Evolutionary conservation across 2,113 vertebrate species (phyloP).

Genomic region (Crocuta crocuta): DNA sequence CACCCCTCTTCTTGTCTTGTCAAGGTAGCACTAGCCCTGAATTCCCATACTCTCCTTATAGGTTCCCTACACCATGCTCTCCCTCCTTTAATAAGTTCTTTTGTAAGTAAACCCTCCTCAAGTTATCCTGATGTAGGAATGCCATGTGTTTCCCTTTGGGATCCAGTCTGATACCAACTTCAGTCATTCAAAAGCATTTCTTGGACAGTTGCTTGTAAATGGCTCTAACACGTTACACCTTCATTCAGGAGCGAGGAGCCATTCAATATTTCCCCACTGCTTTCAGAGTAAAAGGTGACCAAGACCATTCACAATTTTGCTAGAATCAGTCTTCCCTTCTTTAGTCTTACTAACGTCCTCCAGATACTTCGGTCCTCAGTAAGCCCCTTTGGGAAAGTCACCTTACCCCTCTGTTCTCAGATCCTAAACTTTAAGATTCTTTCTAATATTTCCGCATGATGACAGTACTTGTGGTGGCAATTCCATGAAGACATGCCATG

Average conservation of each 20-base stretch:
- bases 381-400: not conserved
- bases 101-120: not conserved
- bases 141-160: not conserved
- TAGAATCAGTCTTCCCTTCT: not conserved
- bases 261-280: not conserved
- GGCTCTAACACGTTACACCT: not conserved
- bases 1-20: not conserved
- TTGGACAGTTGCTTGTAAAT: not conserved
- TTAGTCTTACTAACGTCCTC: not conserved
- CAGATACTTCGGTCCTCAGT: not conserved
- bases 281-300: not conserved
- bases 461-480: not conserved
- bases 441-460: not conserved
- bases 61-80: not conserved
- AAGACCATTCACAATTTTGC: not conserved
- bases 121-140: not conserved
- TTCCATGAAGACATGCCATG: not conserved
- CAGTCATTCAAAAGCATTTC: not conserved
- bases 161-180: not conserved
- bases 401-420: not conserved
- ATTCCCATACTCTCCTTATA: not conserved
- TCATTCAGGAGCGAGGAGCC: rapidly evolving
- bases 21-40: not conserved
- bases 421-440: not conserved
- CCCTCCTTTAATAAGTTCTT: not conserved